Evolutionary conservation across 2,888 invertebrate genomes (phyloP).

Genomic region (Bedellia somnulentella): DNA sequence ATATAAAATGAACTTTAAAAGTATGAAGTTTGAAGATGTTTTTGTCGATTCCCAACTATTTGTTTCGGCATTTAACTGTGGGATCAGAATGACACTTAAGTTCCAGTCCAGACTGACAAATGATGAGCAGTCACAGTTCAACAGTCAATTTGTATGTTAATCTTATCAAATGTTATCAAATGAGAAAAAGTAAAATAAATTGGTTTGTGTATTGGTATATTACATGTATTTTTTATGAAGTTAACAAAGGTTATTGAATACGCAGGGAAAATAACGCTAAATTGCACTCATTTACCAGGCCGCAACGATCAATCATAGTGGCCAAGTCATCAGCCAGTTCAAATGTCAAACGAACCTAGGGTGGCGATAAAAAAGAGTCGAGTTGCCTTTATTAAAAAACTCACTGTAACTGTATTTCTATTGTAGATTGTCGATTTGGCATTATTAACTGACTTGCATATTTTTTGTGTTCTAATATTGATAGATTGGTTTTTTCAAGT

Average conservation of each 20-base stretch:
- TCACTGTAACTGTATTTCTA: constrained; percentile 61
- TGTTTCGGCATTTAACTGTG: constrained; percentile 16
- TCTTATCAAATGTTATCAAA: no score
- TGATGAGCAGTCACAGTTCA: constrained; percentile 46
- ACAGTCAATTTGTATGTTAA: constrained; percentile 53
- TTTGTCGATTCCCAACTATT: no score
- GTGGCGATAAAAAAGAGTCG: constrained; percentile 54
- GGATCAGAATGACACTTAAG: constrained; percentile 46
- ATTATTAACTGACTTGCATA: constrained; percentile 62
- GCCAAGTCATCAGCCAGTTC: constrained; percentile 57
- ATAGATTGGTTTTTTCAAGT: constrained; percentile 55
- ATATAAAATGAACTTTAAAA: no score
- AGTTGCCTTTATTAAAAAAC: constrained; percentile 60
- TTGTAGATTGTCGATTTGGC: constrained; percentile 59
- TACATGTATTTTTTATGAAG: constrained; percentile 17
- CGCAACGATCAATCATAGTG: constrained; percentile 54
- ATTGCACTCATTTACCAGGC: constrained; percentile 58
- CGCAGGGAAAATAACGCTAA: constrained; percentile 49
- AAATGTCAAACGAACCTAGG: constrained; percentile 60
- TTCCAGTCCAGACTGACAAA: constrained; percentile 48
- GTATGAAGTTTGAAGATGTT: no score
- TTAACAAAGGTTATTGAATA: constrained; percentile 43
- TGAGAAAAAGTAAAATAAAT: no score
- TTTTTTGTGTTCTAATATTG: constrained; percentile 62
- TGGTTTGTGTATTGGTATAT: no score